phyloP scores from a whole-genome alignment of 1,140 invertebrate species.

The Apis cerana region DNA sequence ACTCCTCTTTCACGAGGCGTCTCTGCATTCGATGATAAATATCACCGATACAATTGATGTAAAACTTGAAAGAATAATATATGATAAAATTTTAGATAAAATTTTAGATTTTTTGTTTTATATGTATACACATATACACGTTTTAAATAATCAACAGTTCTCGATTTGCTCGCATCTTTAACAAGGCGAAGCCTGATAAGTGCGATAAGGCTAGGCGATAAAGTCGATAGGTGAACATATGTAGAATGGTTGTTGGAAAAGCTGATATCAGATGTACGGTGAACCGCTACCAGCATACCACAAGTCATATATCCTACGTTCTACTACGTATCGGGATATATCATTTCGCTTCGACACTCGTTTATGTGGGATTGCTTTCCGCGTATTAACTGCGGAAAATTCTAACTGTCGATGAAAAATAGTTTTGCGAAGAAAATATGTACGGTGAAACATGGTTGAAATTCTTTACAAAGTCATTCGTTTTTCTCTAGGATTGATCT shows the following conservation, averaged over 20 bases:
- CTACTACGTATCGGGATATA: conserved; percentile 3
- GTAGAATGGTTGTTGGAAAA: conserved; percentile 34
- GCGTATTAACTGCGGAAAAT: conserved; percentile 21
- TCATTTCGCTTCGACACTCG: conserved; percentile 11
- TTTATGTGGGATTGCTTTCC: conserved; percentile 27
- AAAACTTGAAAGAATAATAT: too few relatives aligned
- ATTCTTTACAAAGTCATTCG: too few relatives aligned
- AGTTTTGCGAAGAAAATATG: neutral
- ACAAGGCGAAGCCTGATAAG: conserved; percentile 28
- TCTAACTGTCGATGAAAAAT: neutral
- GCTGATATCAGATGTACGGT: conserved; percentile 38
- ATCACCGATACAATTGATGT: too few relatives aligned
- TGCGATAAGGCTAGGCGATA: conserved; percentile 37
- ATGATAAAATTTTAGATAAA: too few relatives aligned
- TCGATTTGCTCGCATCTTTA: neutral
- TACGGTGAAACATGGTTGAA: too few relatives aligned
- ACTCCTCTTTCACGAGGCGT: conserved; percentile 26
- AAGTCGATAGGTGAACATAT: conserved; percentile 47
- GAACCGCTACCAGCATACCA: conserved; percentile 26
- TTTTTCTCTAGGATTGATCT: too few relatives aligned
- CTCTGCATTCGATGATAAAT: neutral
- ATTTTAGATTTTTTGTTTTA: too few relatives aligned
- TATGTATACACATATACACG: too few relatives aligned
- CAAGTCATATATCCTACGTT: conserved; percentile 29
- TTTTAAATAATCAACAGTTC: neutral